These are phyloP conservation scores for Pseudorhiza aurosa DNA, from an alignment of 30 jellyfish, hydroid and myxozoan genomes.

Conservation along the genomic window DNA sequence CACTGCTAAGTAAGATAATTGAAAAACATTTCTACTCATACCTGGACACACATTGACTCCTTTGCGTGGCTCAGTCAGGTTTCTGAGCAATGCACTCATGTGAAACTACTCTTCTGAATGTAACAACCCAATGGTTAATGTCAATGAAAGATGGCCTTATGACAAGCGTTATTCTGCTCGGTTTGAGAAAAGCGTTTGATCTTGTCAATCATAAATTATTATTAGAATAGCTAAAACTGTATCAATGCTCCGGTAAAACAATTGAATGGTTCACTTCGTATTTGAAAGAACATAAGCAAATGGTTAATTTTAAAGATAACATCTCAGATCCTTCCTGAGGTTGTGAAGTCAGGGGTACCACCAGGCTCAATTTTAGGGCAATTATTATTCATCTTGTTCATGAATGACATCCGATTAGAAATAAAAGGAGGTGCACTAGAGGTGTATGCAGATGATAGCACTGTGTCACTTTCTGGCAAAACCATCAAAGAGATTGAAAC, in stretches of 20 bases:
- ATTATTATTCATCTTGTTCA: slow-evolving; percentile 61
- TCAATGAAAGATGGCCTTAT: too few relatives aligned
- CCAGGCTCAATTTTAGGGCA: slow-evolving; percentile 75
- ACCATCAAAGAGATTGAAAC: slow-evolving; percentile 40
- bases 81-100: too few relatives aligned
- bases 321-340: slow-evolving; percentile 70
- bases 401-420: slow-evolving; percentile 54
- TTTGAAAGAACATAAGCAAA: slow-evolving; percentile 44
- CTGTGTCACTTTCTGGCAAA: slow-evolving; percentile 48
- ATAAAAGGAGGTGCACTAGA: slow-evolving; percentile 43
- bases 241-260: slow-evolving; percentile 62
- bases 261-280: slow-evolving; percentile 60
- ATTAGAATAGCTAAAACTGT: slow-evolving; percentile 36
- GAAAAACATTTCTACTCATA: slow-evolving; percentile 31
- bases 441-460: slow-evolving; percentile 67
- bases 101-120: too few relatives aligned
- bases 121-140: too few relatives aligned
- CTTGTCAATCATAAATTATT: slow-evolving; percentile 30
- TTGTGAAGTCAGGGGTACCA: slow-evolving; percentile 75
- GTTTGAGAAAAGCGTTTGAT: slow-evolving; percentile 33
- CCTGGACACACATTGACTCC: slow-evolving; percentile 41
- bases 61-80: slow-evolving; percentile 45
- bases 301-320: slow-evolving; percentile 57
- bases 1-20: slow-evolving; percentile 29
- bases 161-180: too few relatives aligned